These are phyloP conservation scores for Ferdinandea cuprea DNA, from an alignment of 2,888 invertebrate species.

Conservation along the genomic window DNA sequence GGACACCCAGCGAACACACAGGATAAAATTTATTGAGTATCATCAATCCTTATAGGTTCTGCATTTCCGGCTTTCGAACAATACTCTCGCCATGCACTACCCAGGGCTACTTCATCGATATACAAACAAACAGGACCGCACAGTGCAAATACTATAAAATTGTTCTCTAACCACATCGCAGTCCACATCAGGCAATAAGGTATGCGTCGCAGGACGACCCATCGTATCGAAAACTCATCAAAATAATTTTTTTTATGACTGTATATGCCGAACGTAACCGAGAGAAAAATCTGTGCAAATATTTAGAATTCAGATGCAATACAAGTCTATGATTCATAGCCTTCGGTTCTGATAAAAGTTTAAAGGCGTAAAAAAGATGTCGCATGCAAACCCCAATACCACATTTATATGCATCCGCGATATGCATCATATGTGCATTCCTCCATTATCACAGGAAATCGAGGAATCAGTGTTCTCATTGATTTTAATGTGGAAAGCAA, in stretches of 20 bases:
- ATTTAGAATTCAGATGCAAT: conserved; percentile 68
- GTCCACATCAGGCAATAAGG: conserved; percentile 53
- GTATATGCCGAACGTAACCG: conserved; percentile 47
- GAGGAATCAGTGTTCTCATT: conserved; percentile 72
- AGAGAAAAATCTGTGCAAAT: conserved; percentile 68
- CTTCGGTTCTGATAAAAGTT: conserved; percentile 24
- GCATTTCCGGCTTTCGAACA: conserved; percentile 70
- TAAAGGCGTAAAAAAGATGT: conserved; percentile 43
- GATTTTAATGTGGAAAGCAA: conserved; percentile 66
- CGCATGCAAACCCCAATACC: conserved; percentile 33
- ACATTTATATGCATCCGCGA: conserved; percentile 44
- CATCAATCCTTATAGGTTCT: conserved; percentile 74
- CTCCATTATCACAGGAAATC: conserved; percentile 66
- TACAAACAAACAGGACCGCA: conserved; percentile 53
- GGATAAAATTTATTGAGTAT: conserved; percentile 71
- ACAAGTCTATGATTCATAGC: conserved; percentile 44
- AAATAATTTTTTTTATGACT: conserved; percentile 58
- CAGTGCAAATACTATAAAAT: conserved; percentile 62
- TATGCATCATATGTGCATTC: conserved; percentile 38
- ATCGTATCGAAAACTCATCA: conserved; percentile 61
- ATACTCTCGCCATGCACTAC: conserved; percentile 52
- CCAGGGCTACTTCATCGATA: conserved; percentile 36
- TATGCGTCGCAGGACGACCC: conserved; percentile 57
- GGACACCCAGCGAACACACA: conserved; percentile 69
- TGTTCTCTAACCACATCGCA: conserved; percentile 54